Evolutionary conservation across 2,113 vertebrate species (phyloP).

Genomic region (Hemicordylus capensis): DNA sequence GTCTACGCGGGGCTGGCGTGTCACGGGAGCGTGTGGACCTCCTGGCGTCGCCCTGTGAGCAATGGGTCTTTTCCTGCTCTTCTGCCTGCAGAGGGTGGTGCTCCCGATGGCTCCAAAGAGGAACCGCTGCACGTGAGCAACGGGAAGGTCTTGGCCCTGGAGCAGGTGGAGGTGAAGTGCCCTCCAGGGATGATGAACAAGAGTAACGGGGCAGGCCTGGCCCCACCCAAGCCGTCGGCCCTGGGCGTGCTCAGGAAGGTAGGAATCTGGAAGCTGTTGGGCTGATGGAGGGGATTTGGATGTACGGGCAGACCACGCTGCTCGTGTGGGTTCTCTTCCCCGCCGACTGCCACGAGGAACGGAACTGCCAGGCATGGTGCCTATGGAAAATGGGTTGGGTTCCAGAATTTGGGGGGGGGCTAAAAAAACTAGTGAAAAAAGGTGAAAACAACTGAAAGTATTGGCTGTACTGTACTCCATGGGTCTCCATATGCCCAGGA

Average conservation of each 20-base stretch:
- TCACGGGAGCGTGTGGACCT: background rate
- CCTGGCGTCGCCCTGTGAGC: background rate
- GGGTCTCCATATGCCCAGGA: too few relatives aligned
- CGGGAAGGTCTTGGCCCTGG: constrained; percentile 33
- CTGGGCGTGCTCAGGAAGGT: constrained; percentile 83
- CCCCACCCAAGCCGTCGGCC: constrained; percentile 70
- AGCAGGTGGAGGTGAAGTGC: constrained; percentile 37
- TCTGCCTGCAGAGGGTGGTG: constrained; percentile 49
- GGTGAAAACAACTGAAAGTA: too few relatives aligned
- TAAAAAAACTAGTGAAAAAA: too few relatives aligned
- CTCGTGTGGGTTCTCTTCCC: too few relatives aligned
- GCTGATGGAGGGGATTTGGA: too few relatives aligned
- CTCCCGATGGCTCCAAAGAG: background rate
- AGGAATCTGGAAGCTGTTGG: background rate
- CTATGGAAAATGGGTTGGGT: too few relatives aligned
- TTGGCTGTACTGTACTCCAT: too few relatives aligned
- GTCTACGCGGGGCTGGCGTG: background rate
- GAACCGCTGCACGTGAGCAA: background rate
- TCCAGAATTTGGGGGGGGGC: too few relatives aligned
- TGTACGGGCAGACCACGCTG: too few relatives aligned
- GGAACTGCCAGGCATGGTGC: too few relatives aligned
- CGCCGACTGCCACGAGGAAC: too few relatives aligned
- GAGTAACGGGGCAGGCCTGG: constrained; percentile 40
- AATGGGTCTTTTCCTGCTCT: background rate
- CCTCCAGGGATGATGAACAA: constrained; percentile 61